Evolutionary conservation across 1,140 invertebrate genomes (phyloP).

Genomic region (Rhizoglyphus robini): DNA sequence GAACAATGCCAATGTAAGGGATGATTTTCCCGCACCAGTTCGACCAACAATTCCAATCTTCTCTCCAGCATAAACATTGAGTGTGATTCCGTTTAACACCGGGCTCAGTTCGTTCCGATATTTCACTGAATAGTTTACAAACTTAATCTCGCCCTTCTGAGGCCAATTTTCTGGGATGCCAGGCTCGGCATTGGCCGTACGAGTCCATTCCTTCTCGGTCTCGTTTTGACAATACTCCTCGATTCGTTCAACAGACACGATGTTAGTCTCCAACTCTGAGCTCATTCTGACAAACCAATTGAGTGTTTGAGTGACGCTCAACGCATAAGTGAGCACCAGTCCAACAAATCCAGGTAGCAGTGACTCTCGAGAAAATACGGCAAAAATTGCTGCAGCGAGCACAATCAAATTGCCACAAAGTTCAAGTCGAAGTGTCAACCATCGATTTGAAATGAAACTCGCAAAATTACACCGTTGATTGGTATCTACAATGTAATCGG

Average conservation of each 20-base stretch:
- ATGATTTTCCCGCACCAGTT: slow-evolving; percentile 45
- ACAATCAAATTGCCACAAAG: slow-evolving; percentile 85
- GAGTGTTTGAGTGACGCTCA: slow-evolving; percentile 79
- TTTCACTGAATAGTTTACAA: slow-evolving; percentile 29
- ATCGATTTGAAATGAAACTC: slow-evolving; percentile 68
- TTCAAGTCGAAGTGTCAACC: slow-evolving; percentile 77
- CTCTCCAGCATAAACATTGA: slow-evolving; percentile 31
- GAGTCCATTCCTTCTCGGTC: slow-evolving; percentile 34
- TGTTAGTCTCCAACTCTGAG: slow-evolving; percentile 91
- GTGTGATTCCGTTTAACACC: slow-evolving; percentile 31
- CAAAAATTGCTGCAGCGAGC: slow-evolving; percentile 71
- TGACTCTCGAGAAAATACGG: slow-evolving; percentile 56
- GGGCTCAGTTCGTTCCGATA: slow-evolving; percentile 31
- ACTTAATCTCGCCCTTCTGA: slow-evolving; percentile 26
- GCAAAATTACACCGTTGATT: slow-evolving; percentile 80
- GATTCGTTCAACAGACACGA: slow-evolving; percentile 92
- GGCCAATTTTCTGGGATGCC: slow-evolving; percentile 27
- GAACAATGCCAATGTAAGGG: slow-evolving; percentile 40
- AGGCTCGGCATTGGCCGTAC: background rate
- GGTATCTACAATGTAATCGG: slow-evolving; percentile 64
- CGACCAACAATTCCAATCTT: slow-evolving; percentile 43
- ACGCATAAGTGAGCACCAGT: slow-evolving; percentile 72
- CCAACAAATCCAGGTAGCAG: slow-evolving; percentile 61
- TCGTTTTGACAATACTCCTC: slow-evolving; percentile 82
- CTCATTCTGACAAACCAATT: slow-evolving; percentile 96